Percentiles rank a stretch among this genome's conserved stretches.
Evolutionary conservation across 2,888 invertebrate species (phyloP).

Genomic region (Eupithecia subfuscata): DNA sequence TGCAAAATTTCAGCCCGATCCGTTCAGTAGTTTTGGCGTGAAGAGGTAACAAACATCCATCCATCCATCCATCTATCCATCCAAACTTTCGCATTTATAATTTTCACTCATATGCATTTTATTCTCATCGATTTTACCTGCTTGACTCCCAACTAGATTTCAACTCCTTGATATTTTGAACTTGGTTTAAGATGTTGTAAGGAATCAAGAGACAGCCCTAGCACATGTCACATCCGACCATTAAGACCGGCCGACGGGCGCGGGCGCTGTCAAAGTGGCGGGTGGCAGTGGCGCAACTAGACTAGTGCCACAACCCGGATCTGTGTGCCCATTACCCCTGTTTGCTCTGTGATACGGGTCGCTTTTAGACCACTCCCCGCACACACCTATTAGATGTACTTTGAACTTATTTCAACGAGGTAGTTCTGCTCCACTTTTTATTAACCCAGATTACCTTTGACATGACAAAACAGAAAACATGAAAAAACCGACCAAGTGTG

Average conservation of each 20-base stretch:
- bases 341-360: not conserved
- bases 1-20: too few relatives aligned
- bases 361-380: not conserved
- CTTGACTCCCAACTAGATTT: not conserved
- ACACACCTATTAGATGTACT: not conserved
- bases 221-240: not conserved
- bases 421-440: not conserved
- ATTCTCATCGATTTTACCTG: not conserved
- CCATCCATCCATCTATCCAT: too few relatives aligned
- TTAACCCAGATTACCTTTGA: not conserved
- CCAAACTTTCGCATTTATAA: too few relatives aligned
- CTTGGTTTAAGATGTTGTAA: not conserved
- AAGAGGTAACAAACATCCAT: too few relatives aligned
- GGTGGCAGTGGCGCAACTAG: constrained; percentile 1
- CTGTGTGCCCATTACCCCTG: not conserved
- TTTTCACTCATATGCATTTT: not conserved
- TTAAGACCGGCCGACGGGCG: not conserved
- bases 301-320: not conserved
- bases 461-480: not conserved
- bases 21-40: too few relatives aligned
- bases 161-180: not conserved
- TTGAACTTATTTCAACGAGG: too few relatives aligned
- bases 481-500: not conserved
- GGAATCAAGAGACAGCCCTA: not conserved
- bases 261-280: not conserved